These are phyloP conservation scores for Drosophila flavopinicola DNA, from an alignment of 2,888 invertebrate genomes.

Conservation along the genomic window DNA sequence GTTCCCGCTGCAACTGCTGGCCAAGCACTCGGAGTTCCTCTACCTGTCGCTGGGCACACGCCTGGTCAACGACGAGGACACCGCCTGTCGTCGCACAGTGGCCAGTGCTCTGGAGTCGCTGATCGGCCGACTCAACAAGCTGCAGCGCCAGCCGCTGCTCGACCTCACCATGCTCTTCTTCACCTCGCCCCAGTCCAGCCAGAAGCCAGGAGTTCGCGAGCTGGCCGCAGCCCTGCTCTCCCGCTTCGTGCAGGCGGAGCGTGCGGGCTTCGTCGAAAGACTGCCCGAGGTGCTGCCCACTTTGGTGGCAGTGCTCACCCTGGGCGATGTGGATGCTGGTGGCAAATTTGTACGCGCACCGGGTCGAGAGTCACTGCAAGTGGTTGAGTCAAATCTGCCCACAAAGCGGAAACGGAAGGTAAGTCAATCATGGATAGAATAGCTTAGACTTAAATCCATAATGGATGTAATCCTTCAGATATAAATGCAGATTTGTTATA, in stretches of 20 bases:
- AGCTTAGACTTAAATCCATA: no score
- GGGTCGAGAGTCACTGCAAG: conserved; percentile 60
- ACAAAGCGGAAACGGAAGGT: conserved; percentile 49
- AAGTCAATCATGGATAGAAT: not conserved
- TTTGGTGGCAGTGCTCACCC: conserved; percentile 85
- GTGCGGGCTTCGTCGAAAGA: conserved; percentile 88
- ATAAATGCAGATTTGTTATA: no score
- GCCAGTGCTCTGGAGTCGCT: conserved; percentile 90
- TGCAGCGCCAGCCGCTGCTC: conserved; percentile 88
- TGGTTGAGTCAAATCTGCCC: not conserved
- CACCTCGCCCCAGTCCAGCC: conserved; percentile 86
- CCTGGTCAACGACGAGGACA: conserved; percentile 92
- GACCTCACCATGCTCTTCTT: conserved; percentile 88
- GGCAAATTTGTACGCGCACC: conserved; percentile 87
- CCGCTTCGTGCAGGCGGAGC: conserved; percentile 91
- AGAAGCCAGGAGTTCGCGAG: conserved; percentile 89
- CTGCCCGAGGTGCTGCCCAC: conserved; percentile 87
- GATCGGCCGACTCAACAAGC: conserved; percentile 86
- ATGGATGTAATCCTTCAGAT: no score
- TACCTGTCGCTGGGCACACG: conserved; percentile 91
- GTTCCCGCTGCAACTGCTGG: conserved; percentile 86
- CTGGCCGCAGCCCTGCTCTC: conserved; percentile 92
- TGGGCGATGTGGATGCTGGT: conserved; percentile 84
- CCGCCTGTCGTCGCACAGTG: conserved; percentile 90
- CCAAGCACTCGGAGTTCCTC: conserved; percentile 86